Percentiles rank a stretch among this genome's conserved stretches.
phyloP scores from a whole-genome alignment of 2,888 invertebrate species.

The Oegoconia quadripuncta region DNA sequence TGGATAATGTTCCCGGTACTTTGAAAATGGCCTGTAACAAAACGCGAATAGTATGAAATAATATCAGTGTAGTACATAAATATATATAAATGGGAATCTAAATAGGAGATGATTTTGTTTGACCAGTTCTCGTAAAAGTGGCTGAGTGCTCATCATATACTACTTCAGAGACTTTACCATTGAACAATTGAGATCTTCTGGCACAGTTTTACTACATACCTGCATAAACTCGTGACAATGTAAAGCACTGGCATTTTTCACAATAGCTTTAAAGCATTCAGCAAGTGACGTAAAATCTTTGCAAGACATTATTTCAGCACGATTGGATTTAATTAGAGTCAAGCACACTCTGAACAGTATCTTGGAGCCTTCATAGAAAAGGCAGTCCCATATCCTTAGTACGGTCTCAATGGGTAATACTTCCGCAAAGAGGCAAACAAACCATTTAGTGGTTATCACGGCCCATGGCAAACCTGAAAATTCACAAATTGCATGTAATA shows the following conservation, averaged over 20 bases:
- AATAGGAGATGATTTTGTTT: too few species aligned
- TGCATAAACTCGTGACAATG: constrained; percentile 95
- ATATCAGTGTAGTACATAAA: background rate
- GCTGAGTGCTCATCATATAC: too few species aligned
- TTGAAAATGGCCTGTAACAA: constrained; percentile 88
- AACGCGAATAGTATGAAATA: constrained; percentile 15
- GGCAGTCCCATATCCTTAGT: constrained; percentile 95
- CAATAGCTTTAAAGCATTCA: constrained; percentile 89
- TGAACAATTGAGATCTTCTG: background rate
- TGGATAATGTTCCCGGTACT: constrained; percentile 87
- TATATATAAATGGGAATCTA: too few species aligned
- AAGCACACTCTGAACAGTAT: constrained; percentile 94
- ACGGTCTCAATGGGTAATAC: constrained; percentile 97
- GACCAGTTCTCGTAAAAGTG: too few species aligned
- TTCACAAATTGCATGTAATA: too few species aligned
- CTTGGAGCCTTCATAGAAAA: constrained; percentile 96
- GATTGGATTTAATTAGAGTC: constrained; percentile 88
- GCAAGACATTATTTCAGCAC: constrained; percentile 84
- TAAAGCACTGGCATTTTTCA: constrained; percentile 86
- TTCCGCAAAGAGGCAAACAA: constrained; percentile 95
- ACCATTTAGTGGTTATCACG: constrained; percentile 96
- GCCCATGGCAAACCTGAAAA: constrained; percentile 89
- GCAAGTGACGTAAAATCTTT: constrained; percentile 90
- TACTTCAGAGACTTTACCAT: too few species aligned
- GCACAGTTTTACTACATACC: constrained; percentile 60